These are phyloP conservation scores for Vidua macroura DNA, from an alignment of 2,113 vertebrate genomes.

Conservation along the genomic window DNA sequence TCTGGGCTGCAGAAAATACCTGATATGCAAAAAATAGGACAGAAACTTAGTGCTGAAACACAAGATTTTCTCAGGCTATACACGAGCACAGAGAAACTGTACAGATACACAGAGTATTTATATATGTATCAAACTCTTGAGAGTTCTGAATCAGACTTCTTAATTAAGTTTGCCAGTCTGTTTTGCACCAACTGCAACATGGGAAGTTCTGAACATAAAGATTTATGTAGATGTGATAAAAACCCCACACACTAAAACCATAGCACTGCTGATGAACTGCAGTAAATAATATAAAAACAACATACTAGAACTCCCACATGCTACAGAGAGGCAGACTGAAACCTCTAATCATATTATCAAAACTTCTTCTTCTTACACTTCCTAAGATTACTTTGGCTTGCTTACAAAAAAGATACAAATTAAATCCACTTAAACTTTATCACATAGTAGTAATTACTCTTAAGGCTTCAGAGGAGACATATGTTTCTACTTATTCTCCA, in stretches of 20 bases:
- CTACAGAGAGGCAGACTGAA: background rate
- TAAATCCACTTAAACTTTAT: slow-evolving; percentile 48
- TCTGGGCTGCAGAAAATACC: slow-evolving; percentile 97
- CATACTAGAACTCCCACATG: background rate
- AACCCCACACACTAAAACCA: background rate
- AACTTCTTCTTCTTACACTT: slow-evolving; percentile 36
- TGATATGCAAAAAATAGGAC: slow-evolving; percentile 56
- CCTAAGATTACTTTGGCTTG: slow-evolving; percentile 46
- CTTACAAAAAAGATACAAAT: slow-evolving; percentile 8
- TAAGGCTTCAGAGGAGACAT: slow-evolving; percentile 6
- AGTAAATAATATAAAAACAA: slow-evolving; percentile 13
- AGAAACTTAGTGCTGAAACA: background rate
- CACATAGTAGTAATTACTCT: slow-evolving; percentile 32
- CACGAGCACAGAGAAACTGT: background rate
- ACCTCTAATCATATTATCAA: slow-evolving; percentile 9
- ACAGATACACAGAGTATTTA: background rate
- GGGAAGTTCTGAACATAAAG: background rate
- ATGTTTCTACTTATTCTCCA: slow-evolving; percentile 35
- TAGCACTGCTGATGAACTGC: background rate
- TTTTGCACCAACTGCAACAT: background rate
- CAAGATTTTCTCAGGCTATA: background rate
- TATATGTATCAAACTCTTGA: background rate
- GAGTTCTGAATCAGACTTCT: background rate
- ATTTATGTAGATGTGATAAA: background rate
- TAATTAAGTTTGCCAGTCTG: background rate